A percentile compares a stretch with the other conserved stretches of the same genome.
Evolutionary conservation across 2,888 invertebrate species (phyloP).

Genomic region (Hemaris fuciformis): DNA sequence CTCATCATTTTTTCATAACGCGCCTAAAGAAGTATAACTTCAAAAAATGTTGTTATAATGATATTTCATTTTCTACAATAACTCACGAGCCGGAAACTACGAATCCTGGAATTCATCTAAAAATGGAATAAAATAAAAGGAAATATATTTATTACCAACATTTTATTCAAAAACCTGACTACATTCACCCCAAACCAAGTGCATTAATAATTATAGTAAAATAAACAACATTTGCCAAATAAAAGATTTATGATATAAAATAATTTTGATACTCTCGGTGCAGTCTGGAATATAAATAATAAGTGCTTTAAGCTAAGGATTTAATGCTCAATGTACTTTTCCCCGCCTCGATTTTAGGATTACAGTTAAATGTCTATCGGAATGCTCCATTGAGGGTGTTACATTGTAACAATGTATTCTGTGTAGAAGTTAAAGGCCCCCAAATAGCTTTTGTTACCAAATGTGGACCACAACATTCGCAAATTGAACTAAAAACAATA

Average conservation of each 20-base stretch:
- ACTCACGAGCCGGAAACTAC: no score
- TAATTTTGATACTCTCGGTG: neutral
- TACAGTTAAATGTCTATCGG: neutral
- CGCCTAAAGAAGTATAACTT: no score
- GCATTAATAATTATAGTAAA: slow-evolving; percentile 56
- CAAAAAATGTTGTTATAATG: no score
- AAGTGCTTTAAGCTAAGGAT: neutral
- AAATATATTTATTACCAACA: slow-evolving; percentile 44
- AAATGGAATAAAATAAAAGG: slow-evolving; percentile 26
- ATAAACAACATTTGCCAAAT: slow-evolving; percentile 45
- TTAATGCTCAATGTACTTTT: neutral
- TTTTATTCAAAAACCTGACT: slow-evolving; percentile 73
- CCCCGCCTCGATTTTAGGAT: neutral
- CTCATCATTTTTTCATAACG: no score
- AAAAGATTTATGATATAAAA: slow-evolving; percentile 25
- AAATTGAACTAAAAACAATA: slow-evolving; percentile 6
- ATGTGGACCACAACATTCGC: slow-evolving; percentile 23
- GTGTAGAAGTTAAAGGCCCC: neutral
- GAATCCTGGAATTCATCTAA: no score
- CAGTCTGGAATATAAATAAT: neutral
- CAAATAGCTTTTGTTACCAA: neutral
- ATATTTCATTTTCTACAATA: no score
- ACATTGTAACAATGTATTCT: neutral
- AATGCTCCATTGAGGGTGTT: neutral
- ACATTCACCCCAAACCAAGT: slow-evolving; percentile 79